Conservation (phyloP, 2,888 invertebrate genomes). For the Argyresthia albistria region DNA sequence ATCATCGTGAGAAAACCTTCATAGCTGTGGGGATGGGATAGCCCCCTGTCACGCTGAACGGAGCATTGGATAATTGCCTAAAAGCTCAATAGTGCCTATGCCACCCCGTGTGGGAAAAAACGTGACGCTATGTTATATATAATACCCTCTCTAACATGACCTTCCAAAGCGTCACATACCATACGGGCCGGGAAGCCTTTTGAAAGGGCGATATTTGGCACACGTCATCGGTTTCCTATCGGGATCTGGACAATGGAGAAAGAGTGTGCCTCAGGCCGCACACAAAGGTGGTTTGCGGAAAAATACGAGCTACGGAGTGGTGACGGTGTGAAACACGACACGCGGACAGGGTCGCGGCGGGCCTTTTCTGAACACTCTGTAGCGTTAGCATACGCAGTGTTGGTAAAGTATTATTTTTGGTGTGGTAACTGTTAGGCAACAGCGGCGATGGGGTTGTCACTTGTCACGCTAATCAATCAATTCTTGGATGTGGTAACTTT, state of each 20-base stretch:
- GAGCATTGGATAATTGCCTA: too few species aligned
- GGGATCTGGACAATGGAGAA: constrained; percentile 40
- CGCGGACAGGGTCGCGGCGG: constrained; percentile 7
- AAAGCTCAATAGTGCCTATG: too few species aligned
- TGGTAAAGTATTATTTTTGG: not conserved
- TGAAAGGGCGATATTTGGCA: constrained; percentile 25
- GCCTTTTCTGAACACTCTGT: constrained; percentile 1
- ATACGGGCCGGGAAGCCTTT: constrained; percentile 4
- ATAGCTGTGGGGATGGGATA: too few species aligned
- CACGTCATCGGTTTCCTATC: constrained; percentile 45
- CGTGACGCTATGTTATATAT: too few species aligned
- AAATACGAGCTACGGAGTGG: constrained; percentile 19
- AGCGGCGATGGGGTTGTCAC: too few species aligned
- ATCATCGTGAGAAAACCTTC: too few species aligned
- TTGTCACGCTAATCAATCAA: too few species aligned
- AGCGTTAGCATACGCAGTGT: not conserved
- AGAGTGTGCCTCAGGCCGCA: constrained; percentile 23
- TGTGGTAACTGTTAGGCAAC: not conserved
- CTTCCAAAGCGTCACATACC: too few species aligned
- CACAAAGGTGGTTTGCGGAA: constrained; percentile 36
- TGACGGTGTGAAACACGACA: constrained; percentile 24
- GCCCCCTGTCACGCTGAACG: too few species aligned
- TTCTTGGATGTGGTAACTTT: too few species aligned
- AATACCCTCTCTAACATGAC: too few species aligned
- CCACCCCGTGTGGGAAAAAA: too few species aligned